phyloP scores from a whole-genome alignment of 2,888 invertebrate genomes.

The Lysandra coridon region DNA sequence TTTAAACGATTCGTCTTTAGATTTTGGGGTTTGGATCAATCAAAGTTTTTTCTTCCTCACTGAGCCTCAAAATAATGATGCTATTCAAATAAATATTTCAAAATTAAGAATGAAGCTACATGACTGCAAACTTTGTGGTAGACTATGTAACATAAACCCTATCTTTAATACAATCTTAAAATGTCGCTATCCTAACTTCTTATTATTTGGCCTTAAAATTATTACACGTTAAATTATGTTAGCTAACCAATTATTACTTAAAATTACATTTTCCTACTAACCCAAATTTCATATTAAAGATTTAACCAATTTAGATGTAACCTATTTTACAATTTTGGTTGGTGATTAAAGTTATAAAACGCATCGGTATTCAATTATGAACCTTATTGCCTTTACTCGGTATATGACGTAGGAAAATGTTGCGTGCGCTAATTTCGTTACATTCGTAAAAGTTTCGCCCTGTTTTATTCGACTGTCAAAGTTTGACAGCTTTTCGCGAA shows the following conservation, averaged over 20 bases:
- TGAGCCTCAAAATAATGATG: too few relatives aligned
- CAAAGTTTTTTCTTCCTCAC: too few relatives aligned
- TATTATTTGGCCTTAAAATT: too few relatives aligned
- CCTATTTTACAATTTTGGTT: slow-evolving; percentile 3
- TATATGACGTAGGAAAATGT: slow-evolving; percentile 16
- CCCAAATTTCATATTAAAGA: background rate
- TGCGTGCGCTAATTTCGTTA: slow-evolving; percentile 25
- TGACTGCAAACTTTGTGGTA: too few relatives aligned
- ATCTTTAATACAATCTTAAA: too few relatives aligned
- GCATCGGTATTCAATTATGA: background rate
- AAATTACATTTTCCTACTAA: background rate
- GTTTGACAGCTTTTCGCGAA: slow-evolving; percentile 34
- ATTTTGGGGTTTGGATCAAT: too few relatives aligned
- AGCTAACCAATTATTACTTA: background rate
- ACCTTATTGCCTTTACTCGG: background rate
- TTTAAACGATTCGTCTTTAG: too few relatives aligned
- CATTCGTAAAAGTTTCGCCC: slow-evolving; percentile 18
- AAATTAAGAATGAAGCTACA: too few relatives aligned
- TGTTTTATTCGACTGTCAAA: slow-evolving; percentile 35
- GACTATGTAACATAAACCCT: too few relatives aligned
- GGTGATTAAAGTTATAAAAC: slow-evolving; percentile 7
- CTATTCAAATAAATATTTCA: too few relatives aligned
- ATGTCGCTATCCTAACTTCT: too few relatives aligned
- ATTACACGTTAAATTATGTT: background rate
- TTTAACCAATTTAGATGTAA: background rate